Evolutionary conservation across 2,113 vertebrate species (phyloP), one percentile per base, ranked within the genome.

Genomic region (Hoplias malabaricus): DNA sequence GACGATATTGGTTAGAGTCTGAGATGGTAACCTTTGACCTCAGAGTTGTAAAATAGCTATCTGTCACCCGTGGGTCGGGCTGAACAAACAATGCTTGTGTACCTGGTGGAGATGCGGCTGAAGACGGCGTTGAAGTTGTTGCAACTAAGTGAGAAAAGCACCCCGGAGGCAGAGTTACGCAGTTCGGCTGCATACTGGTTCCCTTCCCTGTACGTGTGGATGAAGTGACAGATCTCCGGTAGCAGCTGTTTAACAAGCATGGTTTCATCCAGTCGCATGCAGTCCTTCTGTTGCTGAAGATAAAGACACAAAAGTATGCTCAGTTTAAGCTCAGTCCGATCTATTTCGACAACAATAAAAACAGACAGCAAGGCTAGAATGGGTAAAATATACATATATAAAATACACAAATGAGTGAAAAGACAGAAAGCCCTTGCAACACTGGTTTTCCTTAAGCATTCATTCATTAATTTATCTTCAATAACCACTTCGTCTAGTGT

Each of bases 211-310:
- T 95, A 96, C 0, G 94, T 96, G 81, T 99, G 96, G 89, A 99
- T 96, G 90, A 99, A 99, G 89, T 98, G 97, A 84, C 97, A 99
- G 85, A 99, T 99, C 91, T 98, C 97, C 0, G 97, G 97, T 86
- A 99, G 90, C 86, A 98, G 88, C 89, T 99, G 96, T 84, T 99
- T 99, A 34, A 99, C 96, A 84, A 99, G 89, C 96, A 98, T 99
- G 0, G 96, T 96, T 91, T 99, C 97, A 59, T 99, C 97, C 84
- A 99, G 92, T 59, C 97, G 90, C 91, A 98, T 91, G 67, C 95
- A 95, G 89, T 99, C 97, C 90, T 98, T 98, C 0, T 96, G 95
- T 96, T 98, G 97, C 97, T 99, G 81, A 16, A 23, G 68, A 48
- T 9, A 6, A 97, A 90, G 95, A 98, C 88, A 0, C 95, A 94